These are phyloP conservation scores for Deilephila elpenor DNA, from an alignment of 2,888 invertebrate genomes.

Conservation along the genomic window DNA sequence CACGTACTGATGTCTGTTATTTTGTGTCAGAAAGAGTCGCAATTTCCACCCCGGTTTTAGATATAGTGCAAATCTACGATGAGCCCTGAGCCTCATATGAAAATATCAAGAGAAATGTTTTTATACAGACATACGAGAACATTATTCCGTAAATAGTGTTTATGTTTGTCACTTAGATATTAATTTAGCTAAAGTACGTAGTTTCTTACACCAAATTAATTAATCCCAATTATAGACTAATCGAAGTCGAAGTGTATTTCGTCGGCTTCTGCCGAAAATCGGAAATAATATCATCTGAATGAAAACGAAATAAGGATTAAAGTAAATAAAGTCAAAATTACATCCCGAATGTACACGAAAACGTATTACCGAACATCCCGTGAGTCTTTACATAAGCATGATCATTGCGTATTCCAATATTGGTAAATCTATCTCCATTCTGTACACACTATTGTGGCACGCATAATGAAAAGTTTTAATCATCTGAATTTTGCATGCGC, in stretches of 20 bases:
- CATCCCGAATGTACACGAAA: neutral
- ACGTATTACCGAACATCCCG: neutral
- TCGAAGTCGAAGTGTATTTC: too few relatives aligned
- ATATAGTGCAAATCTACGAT: neutral
- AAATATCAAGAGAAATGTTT: neutral
- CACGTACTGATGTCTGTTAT: neutral
- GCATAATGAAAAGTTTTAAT: constrained; percentile 19
- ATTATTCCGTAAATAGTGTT: too few relatives aligned
- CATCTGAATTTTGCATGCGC: constrained; percentile 13
- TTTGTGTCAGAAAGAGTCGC: neutral
- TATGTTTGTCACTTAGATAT: too few relatives aligned
- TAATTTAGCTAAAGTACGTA: too few relatives aligned
- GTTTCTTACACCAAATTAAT: too few relatives aligned
- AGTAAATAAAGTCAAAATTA: neutral
- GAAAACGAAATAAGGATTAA: neutral
- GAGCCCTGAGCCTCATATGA: neutral
- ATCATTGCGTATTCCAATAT: constrained; percentile 15
- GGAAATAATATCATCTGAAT: too few relatives aligned
- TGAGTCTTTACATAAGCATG: neutral
- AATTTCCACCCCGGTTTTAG: neutral
- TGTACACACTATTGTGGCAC: constrained; percentile 12
- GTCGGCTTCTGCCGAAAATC: too few relatives aligned
- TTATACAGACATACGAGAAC: too few relatives aligned
- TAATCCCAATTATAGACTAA: too few relatives aligned
- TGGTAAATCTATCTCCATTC: constrained; percentile 12